phyloP scores from a whole-genome alignment of 2,888 invertebrate species.

The Polymixis flavicincta region DNA sequence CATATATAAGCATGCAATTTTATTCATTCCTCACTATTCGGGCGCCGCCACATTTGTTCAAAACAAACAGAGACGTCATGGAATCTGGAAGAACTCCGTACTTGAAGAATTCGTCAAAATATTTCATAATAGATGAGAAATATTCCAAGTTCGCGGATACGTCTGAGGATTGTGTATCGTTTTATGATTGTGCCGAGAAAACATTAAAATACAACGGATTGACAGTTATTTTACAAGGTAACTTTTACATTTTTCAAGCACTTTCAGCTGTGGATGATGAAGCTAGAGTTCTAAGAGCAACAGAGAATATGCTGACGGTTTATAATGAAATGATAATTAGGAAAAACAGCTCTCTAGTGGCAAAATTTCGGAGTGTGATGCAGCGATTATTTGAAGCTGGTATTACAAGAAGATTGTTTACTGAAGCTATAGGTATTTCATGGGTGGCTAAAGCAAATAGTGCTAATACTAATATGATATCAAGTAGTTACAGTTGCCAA shows the following conservation, averaged over 20 bases:
- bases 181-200: slow-evolving; percentile 72
- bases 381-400: slow-evolving; percentile 81
- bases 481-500: slow-evolving; percentile 80
- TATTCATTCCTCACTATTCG: slow-evolving; percentile 82
- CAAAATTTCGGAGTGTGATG: slow-evolving; percentile 69
- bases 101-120: slow-evolving; percentile 71
- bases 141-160: slow-evolving; percentile 73
- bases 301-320: slow-evolving; percentile 76
- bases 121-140: slow-evolving; percentile 75
- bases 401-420: slow-evolving; percentile 76
- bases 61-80: slow-evolving; percentile 76
- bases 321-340: slow-evolving; percentile 82
- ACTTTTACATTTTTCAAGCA: slow-evolving; percentile 75
- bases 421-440: slow-evolving; percentile 78
- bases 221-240: slow-evolving; percentile 74
- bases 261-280: slow-evolving; percentile 77
- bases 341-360: slow-evolving; percentile 71
- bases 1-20: slow-evolving; percentile 79
- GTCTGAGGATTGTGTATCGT: slow-evolving; percentile 73
- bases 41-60: slow-evolving; percentile 75
- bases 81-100: slow-evolving; percentile 74
- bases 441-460: slow-evolving; percentile 73
- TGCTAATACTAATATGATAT: slow-evolving; percentile 73
- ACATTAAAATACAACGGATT: slow-evolving; percentile 73
- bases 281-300: slow-evolving; percentile 74